Evolutionary conservation across 92 coral and sea anemone species (phyloP), one percentile per base, ranked within the genome.

Genomic region (Epizoanthus ramosus): DNA sequence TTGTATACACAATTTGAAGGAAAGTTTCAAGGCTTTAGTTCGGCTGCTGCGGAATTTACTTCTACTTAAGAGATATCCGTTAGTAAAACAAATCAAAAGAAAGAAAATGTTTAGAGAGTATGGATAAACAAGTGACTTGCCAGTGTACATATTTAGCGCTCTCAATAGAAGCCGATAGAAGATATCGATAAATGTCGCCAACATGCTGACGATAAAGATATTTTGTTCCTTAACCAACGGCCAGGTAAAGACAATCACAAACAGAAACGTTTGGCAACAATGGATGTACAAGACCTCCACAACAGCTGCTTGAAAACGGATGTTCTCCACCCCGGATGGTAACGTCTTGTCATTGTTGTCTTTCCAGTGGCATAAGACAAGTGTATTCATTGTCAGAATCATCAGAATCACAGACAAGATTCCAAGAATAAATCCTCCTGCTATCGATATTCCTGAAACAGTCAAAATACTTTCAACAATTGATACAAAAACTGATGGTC

Each of bases 171-270:
- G 77, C 10, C 87, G 47, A 39, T 84, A 84, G n/a, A 53, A 79
- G 1, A 84, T 54, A 19, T 84, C 87, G 16, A 84, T 6, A n/a
- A 70, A 64, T 25, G 75, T 47, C 21, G 74, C 86, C 17, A 45
- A 6, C 23, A 83, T 58, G 21, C 80, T 41, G 10, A 74, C 14
- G 19, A 71, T 59, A 7, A 73, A 41, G 21, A 83, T 22, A 15
- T 83, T 72, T 3, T 57, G 60, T 4, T 73, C 57, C 73, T 83
- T 83, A 4, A 83, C 68, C 12, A 83, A 5, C 6, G 80, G 31
- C 81, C 86, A 83, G 41, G 43, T 83, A 59, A 83, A 83, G 7
- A 83, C 80, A 24, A 73, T 39, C 6, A 33, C n/a, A 68, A 83
- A 16, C 43, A 84, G 2, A n/a, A 52, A 35, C 5, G 83, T 72